Evolutionary conservation across 2,888 invertebrate genomes (phyloP), one percentile per base, ranked within the genome.

Genomic region (Napeogenes inachia): DNA sequence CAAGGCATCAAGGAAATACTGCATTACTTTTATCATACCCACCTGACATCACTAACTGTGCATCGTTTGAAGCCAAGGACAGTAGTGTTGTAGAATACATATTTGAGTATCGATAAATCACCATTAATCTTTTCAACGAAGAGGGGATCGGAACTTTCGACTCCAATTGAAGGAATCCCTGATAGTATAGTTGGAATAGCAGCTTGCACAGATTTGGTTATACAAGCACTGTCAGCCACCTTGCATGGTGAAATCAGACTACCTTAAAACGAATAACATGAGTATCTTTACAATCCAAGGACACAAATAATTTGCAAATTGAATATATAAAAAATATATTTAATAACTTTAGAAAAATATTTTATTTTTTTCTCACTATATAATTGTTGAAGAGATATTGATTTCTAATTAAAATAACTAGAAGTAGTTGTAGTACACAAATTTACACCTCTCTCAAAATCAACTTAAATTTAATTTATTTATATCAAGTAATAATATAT

Each of bases 61-160:
- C 67, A 64, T 32, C 42, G 30, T 50, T 66, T 62, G 45, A 50
- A 53, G 8, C 67, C 67, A 45, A 32, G 46, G 21, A 57, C 12
- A 0, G 67, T 68, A 4, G 56, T 53, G 45, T 68, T 61, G 38
- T 54, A 64, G 50, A 64, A 63, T 10, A 42, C 57, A 56, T 66
- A 68, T n/a, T 61, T 64, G 4, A 68, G 12, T 10, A 63, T 61
- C 3, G 68, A 66, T 13, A 68, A 54, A 46, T 68, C 56, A n/a
- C 66, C 68, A 53, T 66, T 64, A n/a, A 68, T 58, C n/a, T 46
- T 33, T 3, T 62, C 62, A 50, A 66, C 10, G 21, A 54, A 62
- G 3, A 61, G 21, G 3, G 68, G 66, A 13, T 68, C 68, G 13
- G 61, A 64, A 4, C 56, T 5, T 13, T 68, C 66, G 1, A 68